Percentiles rank a stretch among this genome's conserved stretches.
Evolutionary conservation across 2,888 invertebrate species (phyloP).

Genomic region (Diabrotica balteata): DNA sequence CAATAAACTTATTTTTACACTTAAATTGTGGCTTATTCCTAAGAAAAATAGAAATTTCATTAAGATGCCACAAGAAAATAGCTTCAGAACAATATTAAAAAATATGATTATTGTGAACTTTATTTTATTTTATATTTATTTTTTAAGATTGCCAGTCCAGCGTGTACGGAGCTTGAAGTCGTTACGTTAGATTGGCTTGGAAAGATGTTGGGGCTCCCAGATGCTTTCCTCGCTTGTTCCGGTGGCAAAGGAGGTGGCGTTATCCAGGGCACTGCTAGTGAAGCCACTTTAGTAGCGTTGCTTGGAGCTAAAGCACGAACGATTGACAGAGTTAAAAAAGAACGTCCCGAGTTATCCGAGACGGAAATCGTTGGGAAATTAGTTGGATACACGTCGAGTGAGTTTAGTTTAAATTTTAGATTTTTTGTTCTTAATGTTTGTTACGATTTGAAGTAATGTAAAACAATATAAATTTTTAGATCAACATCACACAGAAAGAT

Average conservation of each 20-base stretch:
- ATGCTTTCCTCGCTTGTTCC: conserved; percentile 81
- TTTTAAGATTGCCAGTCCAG: conserved; percentile 87
- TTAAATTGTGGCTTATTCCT: too few species aligned
- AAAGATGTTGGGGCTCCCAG: conserved; percentile 87
- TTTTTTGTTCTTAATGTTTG: too few species aligned
- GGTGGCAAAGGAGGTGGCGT: conserved; percentile 87
- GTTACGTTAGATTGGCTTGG: conserved; percentile 96
- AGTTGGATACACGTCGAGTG: conserved; percentile 86
- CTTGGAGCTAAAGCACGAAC: conserved; percentile 86
- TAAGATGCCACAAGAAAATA: too few species aligned
- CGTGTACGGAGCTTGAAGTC: conserved; percentile 94
- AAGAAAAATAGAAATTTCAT: too few species aligned
- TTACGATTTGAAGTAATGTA: too few species aligned
- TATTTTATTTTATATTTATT: too few species aligned
- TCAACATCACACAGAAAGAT: too few species aligned
- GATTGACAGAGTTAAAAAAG: conserved; percentile 70
- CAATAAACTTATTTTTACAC: too few species aligned
- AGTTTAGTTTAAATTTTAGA: conserved; percentile 52
- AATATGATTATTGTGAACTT: too few species aligned
- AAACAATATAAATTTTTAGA: too few species aligned
- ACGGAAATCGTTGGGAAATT: conserved; percentile 78
- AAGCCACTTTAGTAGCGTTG: conserved; percentile 90
- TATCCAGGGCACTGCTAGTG: conserved; percentile 93
- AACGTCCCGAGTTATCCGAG: conserved; percentile 79
- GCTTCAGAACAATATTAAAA: too few species aligned